Evolutionary conservation across 2,113 vertebrate species (phyloP).

Genomic region (Gymnobelideus leadbeateri): DNA sequence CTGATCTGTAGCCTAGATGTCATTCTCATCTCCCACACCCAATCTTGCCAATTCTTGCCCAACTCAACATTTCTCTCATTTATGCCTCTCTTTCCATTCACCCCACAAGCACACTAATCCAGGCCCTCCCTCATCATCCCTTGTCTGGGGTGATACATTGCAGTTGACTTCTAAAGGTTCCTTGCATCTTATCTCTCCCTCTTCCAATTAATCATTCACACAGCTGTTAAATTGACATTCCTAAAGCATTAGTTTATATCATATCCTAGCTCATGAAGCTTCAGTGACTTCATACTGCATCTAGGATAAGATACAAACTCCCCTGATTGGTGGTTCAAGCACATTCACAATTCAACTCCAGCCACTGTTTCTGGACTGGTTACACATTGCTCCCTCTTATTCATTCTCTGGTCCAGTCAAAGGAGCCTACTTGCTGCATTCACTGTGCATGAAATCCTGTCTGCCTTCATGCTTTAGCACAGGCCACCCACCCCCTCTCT

Average conservation of each 20-base stretch:
- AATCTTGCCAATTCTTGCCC: not conserved
- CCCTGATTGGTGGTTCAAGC: not conserved
- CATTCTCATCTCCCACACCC: not conserved
- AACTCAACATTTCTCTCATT: not conserved
- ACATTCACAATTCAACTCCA: not conserved
- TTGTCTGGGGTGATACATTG: not conserved
- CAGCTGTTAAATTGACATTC: not conserved
- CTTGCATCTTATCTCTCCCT: not conserved
- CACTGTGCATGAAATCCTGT: not conserved
- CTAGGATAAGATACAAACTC: not conserved
- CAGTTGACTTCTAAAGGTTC: not conserved
- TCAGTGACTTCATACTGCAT: not conserved
- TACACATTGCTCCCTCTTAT: not conserved
- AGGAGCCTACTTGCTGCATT: not conserved
- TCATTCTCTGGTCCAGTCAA: not conserved
- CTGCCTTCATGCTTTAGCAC: not conserved
- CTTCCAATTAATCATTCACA: not conserved
- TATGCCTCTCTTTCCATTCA: not conserved
- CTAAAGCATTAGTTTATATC: not conserved
- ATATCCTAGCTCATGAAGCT: not conserved
- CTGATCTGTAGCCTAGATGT: not conserved
- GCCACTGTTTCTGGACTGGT: not conserved
- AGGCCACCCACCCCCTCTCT: too few species aligned
- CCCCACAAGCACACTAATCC: not conserved
- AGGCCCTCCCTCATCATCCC: not conserved